Percentiles rank a stretch among this genome's conserved stretches.
These are phyloP conservation scores for Nesoenas mayeri DNA, from an alignment of 2,113 vertebrate species.

Conservation along the genomic window DNA sequence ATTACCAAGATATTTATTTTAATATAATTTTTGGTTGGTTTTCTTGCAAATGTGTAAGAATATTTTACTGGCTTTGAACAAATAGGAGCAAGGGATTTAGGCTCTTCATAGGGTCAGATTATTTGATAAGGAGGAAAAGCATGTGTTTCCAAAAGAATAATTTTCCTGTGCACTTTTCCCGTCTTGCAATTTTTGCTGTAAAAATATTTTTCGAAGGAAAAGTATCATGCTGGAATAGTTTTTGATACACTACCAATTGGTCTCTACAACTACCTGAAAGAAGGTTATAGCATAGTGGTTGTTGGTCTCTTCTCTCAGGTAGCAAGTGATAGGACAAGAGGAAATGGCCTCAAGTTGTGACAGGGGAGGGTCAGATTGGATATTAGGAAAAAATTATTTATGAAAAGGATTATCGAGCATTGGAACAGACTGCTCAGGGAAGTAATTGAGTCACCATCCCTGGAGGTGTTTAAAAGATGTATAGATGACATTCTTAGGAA, in stretches of 20 bases:
- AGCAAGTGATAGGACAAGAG: no score
- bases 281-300: no score
- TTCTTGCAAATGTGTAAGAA: background rate
- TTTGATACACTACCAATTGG: background rate
- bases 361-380: no score
- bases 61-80: background rate
- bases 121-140: background rate
- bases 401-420: no score
- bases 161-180: background rate
- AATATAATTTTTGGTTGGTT: background rate
- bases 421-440: no score
- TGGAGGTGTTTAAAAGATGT: no score
- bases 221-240: background rate
- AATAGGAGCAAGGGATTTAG: background rate
- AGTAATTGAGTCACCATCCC: no score
- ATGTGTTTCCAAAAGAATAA: background rate
- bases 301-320: no score
- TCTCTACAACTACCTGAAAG: no score
- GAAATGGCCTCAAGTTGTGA: no score
- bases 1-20: conserved; percentile 12
- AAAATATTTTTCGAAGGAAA: background rate
- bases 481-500: no score
- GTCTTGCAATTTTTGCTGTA: background rate
- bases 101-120: background rate
- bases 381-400: no score